Conservation (phyloP, 2,113 vertebrate species). For the Coryphaenoides rupestris region DNA sequence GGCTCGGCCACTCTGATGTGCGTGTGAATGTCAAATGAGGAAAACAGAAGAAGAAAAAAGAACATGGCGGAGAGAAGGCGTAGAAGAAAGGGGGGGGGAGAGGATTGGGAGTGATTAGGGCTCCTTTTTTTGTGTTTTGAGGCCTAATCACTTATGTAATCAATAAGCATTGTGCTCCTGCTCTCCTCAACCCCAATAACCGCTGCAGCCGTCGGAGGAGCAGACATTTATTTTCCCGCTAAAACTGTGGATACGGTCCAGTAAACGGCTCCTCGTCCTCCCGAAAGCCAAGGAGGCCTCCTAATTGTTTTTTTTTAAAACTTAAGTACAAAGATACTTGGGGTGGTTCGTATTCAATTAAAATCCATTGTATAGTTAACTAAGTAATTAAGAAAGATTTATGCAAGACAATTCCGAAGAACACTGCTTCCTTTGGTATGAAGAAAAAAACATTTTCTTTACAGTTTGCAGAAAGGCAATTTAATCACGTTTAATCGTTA, state of each 20-base stretch:
- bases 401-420: too few relatives aligned
- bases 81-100: too few relatives aligned
- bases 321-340: constrained; percentile 35
- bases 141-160: constrained; percentile 67
- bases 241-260: constrained; percentile 49
- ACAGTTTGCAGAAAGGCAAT: too few relatives aligned
- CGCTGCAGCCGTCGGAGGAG: constrained; percentile 25
- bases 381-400: constrained; percentile 22
- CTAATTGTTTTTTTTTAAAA: constrained; percentile 52
- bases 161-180: constrained; percentile 46
- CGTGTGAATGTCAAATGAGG: constrained; percentile 61
- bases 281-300: constrained; percentile 10
- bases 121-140: constrained; percentile 54
- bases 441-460: too few relatives aligned
- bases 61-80: too few relatives aligned
- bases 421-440: too few relatives aligned
- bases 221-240: constrained; percentile 43
- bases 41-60: constrained; percentile 7
- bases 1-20: constrained; percentile 39
- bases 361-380: constrained; percentile 52
- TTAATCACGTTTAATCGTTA: too few relatives aligned
- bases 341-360: constrained; percentile 46
- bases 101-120: too few relatives aligned
- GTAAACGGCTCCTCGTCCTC: constrained; percentile 35
- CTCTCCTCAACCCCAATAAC: constrained; percentile 22